Percentiles rank a stretch among this genome's conserved stretches.
These are phyloP conservation scores for Mamestra brassicae DNA, from an alignment of 2,888 invertebrate genomes.

Conservation along the genomic window DNA sequence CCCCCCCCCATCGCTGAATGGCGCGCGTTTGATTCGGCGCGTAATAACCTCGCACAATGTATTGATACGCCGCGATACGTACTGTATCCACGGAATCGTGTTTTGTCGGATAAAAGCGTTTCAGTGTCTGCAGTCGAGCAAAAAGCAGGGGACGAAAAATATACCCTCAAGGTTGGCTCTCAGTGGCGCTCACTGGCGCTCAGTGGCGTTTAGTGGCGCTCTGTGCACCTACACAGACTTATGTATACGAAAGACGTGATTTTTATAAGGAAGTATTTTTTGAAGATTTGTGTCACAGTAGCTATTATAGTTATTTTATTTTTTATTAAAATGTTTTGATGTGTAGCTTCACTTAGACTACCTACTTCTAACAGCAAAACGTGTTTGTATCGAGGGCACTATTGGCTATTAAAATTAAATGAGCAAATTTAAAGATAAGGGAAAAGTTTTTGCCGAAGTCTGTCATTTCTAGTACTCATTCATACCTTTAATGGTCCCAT, in stretches of 20 bases:
- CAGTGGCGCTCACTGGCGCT: neutral
- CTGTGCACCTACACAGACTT: conserved; percentile 12
- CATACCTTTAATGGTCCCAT: no score
- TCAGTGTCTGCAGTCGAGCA: conserved; percentile 72
- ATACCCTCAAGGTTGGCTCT: conserved; percentile 42
- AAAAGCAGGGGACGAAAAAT: conserved; percentile 54
- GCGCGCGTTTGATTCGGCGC: conserved; percentile 39
- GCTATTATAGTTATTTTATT: neutral
- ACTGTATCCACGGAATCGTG: conserved; percentile 65
- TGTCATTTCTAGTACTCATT: no score
- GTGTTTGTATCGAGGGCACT: neutral
- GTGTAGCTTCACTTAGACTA: no score
- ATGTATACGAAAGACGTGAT: conserved; percentile 20
- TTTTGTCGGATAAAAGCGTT: conserved; percentile 80
- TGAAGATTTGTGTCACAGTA: neutral
- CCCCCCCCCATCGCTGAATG: conserved; percentile 32
- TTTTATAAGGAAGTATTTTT: conserved; percentile 2
- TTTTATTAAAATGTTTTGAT: neutral
- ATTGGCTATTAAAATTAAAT: neutral
- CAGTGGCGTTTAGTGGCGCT: neutral
- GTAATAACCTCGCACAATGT: conserved; percentile 44
- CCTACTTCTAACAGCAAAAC: no score
- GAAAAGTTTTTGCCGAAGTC: no score
- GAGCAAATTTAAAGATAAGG: neutral
- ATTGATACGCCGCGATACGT: conserved; percentile 41